A percentile compares a stretch with the other conserved stretches of the same genome.
Evolutionary conservation across 2,888 invertebrate genomes (phyloP).

Genomic region (Limnephilus marmoratus): DNA sequence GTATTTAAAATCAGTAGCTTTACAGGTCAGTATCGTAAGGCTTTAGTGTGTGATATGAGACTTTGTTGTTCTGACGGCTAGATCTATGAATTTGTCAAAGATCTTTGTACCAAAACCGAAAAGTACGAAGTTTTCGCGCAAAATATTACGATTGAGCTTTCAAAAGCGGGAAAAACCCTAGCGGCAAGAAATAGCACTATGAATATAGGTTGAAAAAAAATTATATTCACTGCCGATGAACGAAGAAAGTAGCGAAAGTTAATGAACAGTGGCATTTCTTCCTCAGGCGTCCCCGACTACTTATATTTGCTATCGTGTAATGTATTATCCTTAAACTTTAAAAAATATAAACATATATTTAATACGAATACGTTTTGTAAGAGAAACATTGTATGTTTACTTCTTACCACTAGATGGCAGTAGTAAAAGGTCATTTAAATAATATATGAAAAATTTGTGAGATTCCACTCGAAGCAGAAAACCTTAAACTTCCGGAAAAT

Average conservation of each 20-base stretch:
- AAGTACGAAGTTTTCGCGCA: neutral
- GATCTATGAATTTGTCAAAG: neutral
- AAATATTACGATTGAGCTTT: neutral
- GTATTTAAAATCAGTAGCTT: neutral
- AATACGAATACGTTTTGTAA: too few relatives aligned
- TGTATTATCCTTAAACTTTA: too few relatives aligned
- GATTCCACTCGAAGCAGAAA: neutral
- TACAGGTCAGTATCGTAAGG: neutral
- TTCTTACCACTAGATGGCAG: neutral
- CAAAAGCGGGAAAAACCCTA: neutral
- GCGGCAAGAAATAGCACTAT: neutral
- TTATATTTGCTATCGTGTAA: too few relatives aligned
- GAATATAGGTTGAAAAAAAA: neutral
- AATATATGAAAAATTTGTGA: neutral
- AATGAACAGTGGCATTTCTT: too few relatives aligned
- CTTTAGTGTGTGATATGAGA: neutral
- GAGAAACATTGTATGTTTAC: neutral
- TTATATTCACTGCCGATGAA: too few relatives aligned
- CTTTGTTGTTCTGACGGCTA: neutral
- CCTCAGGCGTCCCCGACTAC: too few relatives aligned
- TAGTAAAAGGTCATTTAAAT: neutral
- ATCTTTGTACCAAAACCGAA: slow-evolving; percentile 42
- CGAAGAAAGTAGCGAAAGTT: too few relatives aligned
- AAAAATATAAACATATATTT: too few relatives aligned
- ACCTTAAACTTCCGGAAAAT: slow-evolving; percentile 43